These are phyloP conservation scores for Panopea generosa DNA, from an alignment of 2,888 invertebrate genomes.

Conservation along the genomic window DNA sequence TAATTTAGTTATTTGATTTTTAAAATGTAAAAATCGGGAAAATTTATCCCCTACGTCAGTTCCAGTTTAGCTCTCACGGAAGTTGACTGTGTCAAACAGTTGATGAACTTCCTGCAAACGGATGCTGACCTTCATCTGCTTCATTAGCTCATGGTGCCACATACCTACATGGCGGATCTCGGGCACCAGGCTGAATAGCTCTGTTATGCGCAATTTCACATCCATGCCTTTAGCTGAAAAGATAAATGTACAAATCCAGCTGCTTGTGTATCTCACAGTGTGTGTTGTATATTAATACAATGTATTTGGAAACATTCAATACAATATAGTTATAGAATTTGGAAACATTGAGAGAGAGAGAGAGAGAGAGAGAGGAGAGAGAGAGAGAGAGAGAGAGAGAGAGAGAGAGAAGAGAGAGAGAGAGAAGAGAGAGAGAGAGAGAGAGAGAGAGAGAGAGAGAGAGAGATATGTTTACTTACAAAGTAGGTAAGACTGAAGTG, in stretches of 20 bases:
- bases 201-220: constrained; percentile 54
- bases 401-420: constrained; percentile 9
- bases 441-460: too few species aligned
- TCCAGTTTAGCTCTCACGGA: constrained; percentile 24
- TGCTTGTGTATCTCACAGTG: too few species aligned
- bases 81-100: constrained; percentile 43
- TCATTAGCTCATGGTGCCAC: constrained; percentile 70
- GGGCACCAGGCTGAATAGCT: constrained; percentile 63
- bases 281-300: too few species aligned
- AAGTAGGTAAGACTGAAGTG: constrained; percentile 58
- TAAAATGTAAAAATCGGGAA: too few species aligned
- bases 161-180: constrained; percentile 61
- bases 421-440: constrained; percentile 8
- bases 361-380: too few species aligned
- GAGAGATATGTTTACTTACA: constrained; percentile 38
- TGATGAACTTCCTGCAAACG: constrained; percentile 55
- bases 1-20: too few species aligned
- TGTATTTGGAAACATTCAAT: too few species aligned
- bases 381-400: constrained; percentile 10
- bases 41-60: too few species aligned
- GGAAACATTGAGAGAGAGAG: too few species aligned
- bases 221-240: constrained; percentile 65
- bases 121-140: constrained; percentile 64
- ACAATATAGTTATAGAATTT: too few species aligned
- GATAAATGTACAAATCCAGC: not conserved